phyloP scores from a whole-genome alignment of 1,140 invertebrate species.

The Leptinotarsa lineolata region DNA sequence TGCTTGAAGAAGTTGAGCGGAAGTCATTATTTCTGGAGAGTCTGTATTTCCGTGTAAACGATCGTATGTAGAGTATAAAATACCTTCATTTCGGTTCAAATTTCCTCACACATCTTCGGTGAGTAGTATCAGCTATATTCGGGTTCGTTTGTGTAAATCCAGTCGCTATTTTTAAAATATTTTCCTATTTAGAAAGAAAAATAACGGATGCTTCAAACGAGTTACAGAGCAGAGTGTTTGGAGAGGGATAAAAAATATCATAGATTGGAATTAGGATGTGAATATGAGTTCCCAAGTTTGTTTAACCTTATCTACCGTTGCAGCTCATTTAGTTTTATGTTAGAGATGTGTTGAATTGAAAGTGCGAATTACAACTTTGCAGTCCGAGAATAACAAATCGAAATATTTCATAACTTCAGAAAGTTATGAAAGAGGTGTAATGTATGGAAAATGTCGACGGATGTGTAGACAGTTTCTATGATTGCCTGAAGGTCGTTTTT shows the following conservation, averaged over 20 bases:
- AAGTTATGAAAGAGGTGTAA: too few relatives aligned
- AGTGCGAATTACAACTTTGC: too few relatives aligned
- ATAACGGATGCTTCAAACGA: too few relatives aligned
- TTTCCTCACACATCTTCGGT: background rate
- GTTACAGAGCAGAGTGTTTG: too few relatives aligned
- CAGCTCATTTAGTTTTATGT: too few relatives aligned
- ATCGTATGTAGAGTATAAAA: constrained; percentile 7
- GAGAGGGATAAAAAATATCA: too few relatives aligned
- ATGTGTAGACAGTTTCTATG: background rate
- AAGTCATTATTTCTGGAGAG: constrained; percentile 18
- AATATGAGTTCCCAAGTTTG: too few relatives aligned
- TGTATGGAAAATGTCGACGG: background rate
- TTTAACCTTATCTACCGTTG: too few relatives aligned
- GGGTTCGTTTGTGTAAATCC: background rate
- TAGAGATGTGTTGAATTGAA: too few relatives aligned
- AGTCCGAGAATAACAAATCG: too few relatives aligned
- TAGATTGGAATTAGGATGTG: too few relatives aligned
- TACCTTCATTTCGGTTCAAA: background rate
- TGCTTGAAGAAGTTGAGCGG: constrained; percentile 12
- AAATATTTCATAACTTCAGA: too few relatives aligned
- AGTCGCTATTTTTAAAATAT: background rate
- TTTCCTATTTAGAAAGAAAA: background rate
- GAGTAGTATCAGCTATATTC: background rate
- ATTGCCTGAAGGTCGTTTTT: background rate
- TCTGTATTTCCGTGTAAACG: constrained; percentile 16